Evolutionary conservation across 2,113 vertebrate species (phyloP).

Genomic region (Syrmaticus mikado): DNA sequence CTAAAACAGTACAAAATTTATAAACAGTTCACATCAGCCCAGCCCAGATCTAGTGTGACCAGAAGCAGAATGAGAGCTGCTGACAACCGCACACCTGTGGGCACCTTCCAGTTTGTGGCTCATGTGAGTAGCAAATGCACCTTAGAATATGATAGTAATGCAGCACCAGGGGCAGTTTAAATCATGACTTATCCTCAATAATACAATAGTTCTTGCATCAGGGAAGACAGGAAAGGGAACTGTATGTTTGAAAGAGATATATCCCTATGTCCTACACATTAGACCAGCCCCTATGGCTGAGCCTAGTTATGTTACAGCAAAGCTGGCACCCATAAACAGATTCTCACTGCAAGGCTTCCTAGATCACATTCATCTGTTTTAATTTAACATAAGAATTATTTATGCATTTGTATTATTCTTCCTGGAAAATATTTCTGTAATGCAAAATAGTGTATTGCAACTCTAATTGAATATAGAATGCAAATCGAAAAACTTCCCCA

Average conservation of each 20-base stretch:
- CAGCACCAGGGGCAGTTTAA: not conserved
- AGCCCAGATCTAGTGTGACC: rapidly evolving
- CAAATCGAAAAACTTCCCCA: not conserved
- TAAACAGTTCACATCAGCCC: not conserved
- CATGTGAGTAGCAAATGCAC: rapidly evolving
- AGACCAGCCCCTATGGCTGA: not conserved
- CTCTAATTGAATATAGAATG: not conserved
- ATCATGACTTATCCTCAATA: rapidly evolving
- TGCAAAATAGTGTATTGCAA: not conserved
- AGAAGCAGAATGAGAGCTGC: not conserved
- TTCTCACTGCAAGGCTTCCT: not conserved
- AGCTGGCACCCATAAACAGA: not conserved
- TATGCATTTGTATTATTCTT: not conserved
- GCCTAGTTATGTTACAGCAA: not conserved
- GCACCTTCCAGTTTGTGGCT: not conserved
- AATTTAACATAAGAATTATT: not conserved
- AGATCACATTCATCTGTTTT: not conserved
- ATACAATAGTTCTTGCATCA: rapidly evolving
- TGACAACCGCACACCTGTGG: rapidly evolving
- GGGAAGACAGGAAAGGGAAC: not conserved
- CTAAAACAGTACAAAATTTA: not conserved
- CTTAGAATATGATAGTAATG: not conserved
- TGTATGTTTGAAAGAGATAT: not conserved
- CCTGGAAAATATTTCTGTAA: not conserved
- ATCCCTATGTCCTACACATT: rapidly evolving